Evolutionary conservation across 2,113 vertebrate genomes (phyloP), one percentile per base, ranked within the genome.

Genomic region (Gymnocephalus cernua): DNA sequence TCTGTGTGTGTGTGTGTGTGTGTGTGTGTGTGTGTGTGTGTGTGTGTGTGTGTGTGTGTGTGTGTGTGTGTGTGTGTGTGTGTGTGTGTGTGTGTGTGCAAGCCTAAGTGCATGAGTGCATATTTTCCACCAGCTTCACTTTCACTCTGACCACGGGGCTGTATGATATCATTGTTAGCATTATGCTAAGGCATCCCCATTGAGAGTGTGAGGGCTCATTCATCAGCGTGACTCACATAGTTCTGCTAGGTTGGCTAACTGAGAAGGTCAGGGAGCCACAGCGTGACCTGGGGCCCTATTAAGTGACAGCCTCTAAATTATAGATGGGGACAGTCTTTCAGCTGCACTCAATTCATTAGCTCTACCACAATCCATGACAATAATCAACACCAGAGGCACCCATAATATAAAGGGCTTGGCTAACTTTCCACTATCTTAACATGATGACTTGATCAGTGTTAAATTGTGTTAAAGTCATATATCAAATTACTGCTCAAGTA

Each of bases 241-340:
- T 44, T 77, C 54, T 72, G 45, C 62, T 50, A 27, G 32, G 69
- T 41, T 48, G 47, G 80, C 74, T 74, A 75, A 77, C 85, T 69
- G 85, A 85, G 87, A 87, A 83, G 86, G 89, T 91, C 85, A 80
- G 84, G 66, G 86, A 86, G 67, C 82, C 80, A 83, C 84, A 84
- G 89, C 56, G 48, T 85, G 84, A 89, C 84, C 51, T 57, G 59
- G 14, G 41, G 57, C 44, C 73, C 50, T 84, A 86, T 93, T 79
- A 32, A 88, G 86, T 94, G 79, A 75, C 86, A 2, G 38, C 19
- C 2, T 19, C 35, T 94, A 59, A 93, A 93, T 92, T 88, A 93
- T 91, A 53, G 45, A 94, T 91, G 51, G 58, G 64, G 79, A 35
- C 76, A 25, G 47, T 86, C 82, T 85, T 88, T 91, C 83, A 86